Evolutionary conservation across 2,113 vertebrate genomes (phyloP), one percentile per base, ranked within the genome.

Genomic region (Oreochromis aureus): DNA sequence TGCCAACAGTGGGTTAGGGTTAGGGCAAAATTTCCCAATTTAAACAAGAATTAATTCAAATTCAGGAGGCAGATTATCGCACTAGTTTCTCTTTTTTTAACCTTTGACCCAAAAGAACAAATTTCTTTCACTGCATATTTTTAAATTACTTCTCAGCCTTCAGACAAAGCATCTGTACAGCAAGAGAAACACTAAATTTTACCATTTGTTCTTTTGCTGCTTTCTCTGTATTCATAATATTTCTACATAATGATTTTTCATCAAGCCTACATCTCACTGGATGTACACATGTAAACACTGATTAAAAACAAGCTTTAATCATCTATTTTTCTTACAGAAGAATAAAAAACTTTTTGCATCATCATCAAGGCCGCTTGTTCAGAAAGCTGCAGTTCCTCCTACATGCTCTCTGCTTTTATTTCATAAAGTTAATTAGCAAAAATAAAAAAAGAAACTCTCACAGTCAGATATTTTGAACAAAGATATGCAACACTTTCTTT

Each of bases 351-450:
- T 66, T 89, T 73, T 3, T 32, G 41, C 54, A 5, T 12, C 12
- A 4, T 30, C 24, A 86, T 86, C 78, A 92, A 92, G 91, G 93
- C 48, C 30, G 3, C 32, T 41, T 27, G 18, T 34, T 87, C 78
- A 66, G 51, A 80, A 32, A 69, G 58, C 59, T 22, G 39, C 13
- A 5, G 4, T 19, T 69, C 61, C 55, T 89, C 61, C 86, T 59
- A 18, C 86, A 81, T 48, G 48, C 71, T 80, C 30, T 18, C 83
- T 9, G 56, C 83, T 90, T 69, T 88, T 69, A 85, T 55, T 81
- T 85, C 84, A 86, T 56, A 16, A 89, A 80, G 44, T 48, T 86
- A 82, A 90, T 82, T 80, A 84, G 34, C 53, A 82, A 46, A 91
- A 76, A 51, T 6, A 90, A 51, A 18, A 7, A 18, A 51, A 22